phyloP scores from a whole-genome alignment of 2,113 vertebrate species.

The Phylloscopus trochiloides region DNA sequence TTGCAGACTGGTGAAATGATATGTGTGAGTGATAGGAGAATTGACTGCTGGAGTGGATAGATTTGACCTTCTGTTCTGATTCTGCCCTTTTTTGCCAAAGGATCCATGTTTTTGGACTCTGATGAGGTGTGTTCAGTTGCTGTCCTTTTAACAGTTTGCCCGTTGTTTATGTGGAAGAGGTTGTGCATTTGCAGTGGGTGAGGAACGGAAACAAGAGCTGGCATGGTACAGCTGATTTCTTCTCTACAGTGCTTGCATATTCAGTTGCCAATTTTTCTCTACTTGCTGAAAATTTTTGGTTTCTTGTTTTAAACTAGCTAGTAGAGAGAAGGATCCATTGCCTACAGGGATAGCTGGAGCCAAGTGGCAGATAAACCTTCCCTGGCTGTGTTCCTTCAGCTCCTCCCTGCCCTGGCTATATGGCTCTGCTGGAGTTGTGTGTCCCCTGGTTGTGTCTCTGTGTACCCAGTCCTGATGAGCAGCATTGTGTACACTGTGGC shows the following conservation, averaged over 20 bases:
- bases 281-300: background rate
- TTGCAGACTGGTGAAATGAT: background rate
- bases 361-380: background rate
- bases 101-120: background rate
- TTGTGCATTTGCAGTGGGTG: conserved; percentile 21
- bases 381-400: background rate
- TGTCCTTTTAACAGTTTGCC: conserved; percentile 23
- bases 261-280: conserved; percentile 13
- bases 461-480: background rate
- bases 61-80: conserved; percentile 7
- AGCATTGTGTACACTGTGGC: fast-evolving
- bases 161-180: background rate
- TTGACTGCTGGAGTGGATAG: background rate
- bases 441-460: background rate
- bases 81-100: background rate
- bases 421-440: background rate
- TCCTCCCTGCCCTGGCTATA: background rate
- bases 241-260: background rate
- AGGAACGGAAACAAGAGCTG: background rate
- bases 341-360: background rate
- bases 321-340: background rate
- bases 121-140: background rate
- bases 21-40: background rate
- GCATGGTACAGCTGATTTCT: background rate
- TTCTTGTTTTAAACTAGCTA: conserved; percentile 25